Base-by-base conservation (phyloP, 2,113 vertebrate genomes). In the Pomatostomus ruficeps region DNA sequence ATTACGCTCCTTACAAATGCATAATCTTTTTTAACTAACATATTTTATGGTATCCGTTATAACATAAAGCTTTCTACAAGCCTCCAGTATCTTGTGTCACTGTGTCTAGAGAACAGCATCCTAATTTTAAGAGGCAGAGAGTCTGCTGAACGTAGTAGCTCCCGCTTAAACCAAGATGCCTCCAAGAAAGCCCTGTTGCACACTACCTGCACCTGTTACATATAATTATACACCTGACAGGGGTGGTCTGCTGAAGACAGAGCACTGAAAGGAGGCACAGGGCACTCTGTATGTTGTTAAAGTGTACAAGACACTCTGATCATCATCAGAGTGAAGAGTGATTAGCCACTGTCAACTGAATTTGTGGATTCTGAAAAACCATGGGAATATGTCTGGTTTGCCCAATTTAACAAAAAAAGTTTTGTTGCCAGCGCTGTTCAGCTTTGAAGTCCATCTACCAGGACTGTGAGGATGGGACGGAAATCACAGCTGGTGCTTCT, bases 221-320 rank as follows among this genome's bases (percentile, higher is more conserved):
- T 14, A 42, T 20, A 77, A 2, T 49, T 55, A 9, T 7, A 49
- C 6, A 10, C 13, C 25, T 66, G 31, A n/a, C n/a, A n/a, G n/a
- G 11, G 36, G 26, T 25, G 55, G 13, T 19, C 48, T 71, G 10
- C 42, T n/a, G 20, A 65, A 43, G 51, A 36, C 72, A 66, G 20
- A 57, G n/a, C 18, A 16, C 0, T 36, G 72, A 49, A 73, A 59
- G 23, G 4, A 19, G 10, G 33, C 33, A 65, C 19, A 18, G 3
- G 1, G 13, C 0, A 54, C 7, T 51, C 3, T 19, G 7, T 54
- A 68, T 1, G 0, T n/a, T 59, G 9, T 8, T 67, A n/a, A 71
- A 23, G 35, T 0, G 0, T 13, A 33, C 4, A 45, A 77, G 22
- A 54, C 31, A 52, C 22, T 52, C 19, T 43, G 28, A 74, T 33